Conservation (phyloP, 2,113 vertebrate genomes). For the Parotia lawesii region DNA sequence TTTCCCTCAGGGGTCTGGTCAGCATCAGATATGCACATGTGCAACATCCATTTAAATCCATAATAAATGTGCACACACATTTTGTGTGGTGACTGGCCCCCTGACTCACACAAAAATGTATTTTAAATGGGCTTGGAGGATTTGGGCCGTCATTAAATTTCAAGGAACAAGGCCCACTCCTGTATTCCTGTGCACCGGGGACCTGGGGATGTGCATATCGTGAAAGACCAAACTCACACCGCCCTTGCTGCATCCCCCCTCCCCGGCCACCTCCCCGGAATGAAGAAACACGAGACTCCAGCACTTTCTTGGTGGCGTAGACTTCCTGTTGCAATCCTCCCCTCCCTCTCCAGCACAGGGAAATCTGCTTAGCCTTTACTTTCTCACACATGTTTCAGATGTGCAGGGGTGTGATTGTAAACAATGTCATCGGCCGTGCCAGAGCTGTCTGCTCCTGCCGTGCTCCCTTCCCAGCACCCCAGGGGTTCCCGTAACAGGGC, state of each 20-base stretch:
- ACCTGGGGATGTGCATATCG: background rate
- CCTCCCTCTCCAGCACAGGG: background rate
- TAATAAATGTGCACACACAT: background rate
- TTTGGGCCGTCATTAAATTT: background rate
- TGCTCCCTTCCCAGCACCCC: conserved; percentile 70
- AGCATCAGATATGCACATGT: conserved; percentile 13
- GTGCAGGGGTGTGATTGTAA: conserved; percentile 73
- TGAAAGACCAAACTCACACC: background rate
- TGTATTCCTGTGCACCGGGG: background rate
- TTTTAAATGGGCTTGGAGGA: conserved; percentile 37
- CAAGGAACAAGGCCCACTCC: background rate
- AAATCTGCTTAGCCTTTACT: conserved; percentile 66
- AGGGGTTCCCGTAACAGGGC: conserved; percentile 77
- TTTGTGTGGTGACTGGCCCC: background rate
- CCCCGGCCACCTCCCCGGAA: background rate
- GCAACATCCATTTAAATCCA: conserved; percentile 35
- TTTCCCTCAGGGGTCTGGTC: conserved; percentile 11
- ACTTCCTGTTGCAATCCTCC: conserved; percentile 49
- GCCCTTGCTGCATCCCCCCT: background rate
- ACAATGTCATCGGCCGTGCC: conserved; percentile 64
- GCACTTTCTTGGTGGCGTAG: conserved; percentile 31
- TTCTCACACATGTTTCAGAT: conserved; percentile 75
- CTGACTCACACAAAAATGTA: background rate
- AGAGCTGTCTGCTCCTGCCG: conserved; percentile 63
- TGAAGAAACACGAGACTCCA: conserved; percentile 47